These are phyloP conservation scores for Eumaeus atala DNA, from an alignment of 1,140 invertebrate species.

Conservation along the genomic window DNA sequence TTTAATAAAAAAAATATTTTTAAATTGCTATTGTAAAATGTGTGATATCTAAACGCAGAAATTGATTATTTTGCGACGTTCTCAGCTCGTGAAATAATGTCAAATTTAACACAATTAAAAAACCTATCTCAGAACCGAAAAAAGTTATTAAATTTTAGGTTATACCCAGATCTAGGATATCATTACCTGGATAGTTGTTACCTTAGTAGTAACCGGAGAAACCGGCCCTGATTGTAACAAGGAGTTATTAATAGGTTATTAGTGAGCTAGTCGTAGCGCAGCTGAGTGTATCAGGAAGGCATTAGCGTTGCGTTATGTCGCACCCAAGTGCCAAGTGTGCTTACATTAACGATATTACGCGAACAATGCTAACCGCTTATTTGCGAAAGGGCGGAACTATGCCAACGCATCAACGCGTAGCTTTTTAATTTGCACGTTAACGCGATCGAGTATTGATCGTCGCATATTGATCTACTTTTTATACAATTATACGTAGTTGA, in stretches of 20 bases:
- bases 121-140: no score
- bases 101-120: no score
- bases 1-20: no score
- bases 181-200: no score
- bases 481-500: background rate
- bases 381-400: slow-evolving; percentile 12
- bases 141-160: no score
- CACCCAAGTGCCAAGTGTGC: slow-evolving; percentile 31
- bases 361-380: slow-evolving; percentile 26
- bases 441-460: background rate
- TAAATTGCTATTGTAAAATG: no score
- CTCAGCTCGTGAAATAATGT: no score
- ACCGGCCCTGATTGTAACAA: no score
- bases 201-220: no score
- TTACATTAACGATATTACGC: slow-evolving; percentile 30
- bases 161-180: no score
- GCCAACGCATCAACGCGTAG: background rate
- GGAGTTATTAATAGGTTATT: slow-evolving; percentile 1
- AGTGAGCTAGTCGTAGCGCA: slow-evolving; percentile 8
- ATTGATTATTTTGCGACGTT: no score
- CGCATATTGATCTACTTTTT: slow-evolving; percentile 2
- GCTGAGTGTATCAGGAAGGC: slow-evolving; percentile 24
- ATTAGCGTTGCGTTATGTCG: slow-evolving; percentile 32
- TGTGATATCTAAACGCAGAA: no score
- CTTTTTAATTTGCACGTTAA: slow-evolving; percentile 1